A percentile compares a stretch with the other conserved stretches of the same genome.
These are phyloP conservation scores for Hipposideros armiger DNA, from an alignment of 2,113 vertebrate genomes.

Conservation along the genomic window DNA sequence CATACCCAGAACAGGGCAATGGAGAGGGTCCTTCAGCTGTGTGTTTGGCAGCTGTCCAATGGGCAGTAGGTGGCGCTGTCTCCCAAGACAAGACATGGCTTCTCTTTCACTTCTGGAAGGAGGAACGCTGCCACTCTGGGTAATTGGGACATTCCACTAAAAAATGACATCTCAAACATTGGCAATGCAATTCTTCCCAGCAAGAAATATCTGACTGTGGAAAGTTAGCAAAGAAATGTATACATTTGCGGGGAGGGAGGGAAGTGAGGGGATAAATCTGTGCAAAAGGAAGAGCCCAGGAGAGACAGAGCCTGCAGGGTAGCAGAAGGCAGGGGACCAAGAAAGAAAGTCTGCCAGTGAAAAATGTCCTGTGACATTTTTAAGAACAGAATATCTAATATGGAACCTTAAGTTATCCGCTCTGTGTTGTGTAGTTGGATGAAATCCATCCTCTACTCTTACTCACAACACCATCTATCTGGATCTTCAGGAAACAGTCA, in stretches of 20 bases:
- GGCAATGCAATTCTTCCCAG: neutral
- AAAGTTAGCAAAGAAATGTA: neutral
- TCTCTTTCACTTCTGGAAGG: neutral
- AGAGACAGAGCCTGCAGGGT: neutral
- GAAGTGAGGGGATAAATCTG: neutral
- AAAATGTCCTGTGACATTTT: neutral
- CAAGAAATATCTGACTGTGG: neutral
- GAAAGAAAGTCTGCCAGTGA: neutral
- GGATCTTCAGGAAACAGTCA: neutral
- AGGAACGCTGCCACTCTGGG: fast-evolving
- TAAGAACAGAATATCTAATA: neutral
- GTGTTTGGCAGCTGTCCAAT: neutral
- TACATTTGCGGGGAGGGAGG: neutral
- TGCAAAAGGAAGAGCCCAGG: neutral
- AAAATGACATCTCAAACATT: neutral
- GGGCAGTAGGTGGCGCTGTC: neutral
- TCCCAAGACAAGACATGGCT: neutral
- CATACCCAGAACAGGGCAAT: neutral
- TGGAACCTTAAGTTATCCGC: neutral
- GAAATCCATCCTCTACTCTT: neutral
- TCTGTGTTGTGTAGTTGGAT: neutral
- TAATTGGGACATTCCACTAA: neutral
- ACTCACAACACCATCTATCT: neutral
- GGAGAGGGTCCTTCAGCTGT: neutral
- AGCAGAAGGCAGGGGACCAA: neutral